These are phyloP conservation scores for Drosophila erecta DNA, from an alignment of 1,140 invertebrate genomes.

Conservation along the genomic window DNA sequence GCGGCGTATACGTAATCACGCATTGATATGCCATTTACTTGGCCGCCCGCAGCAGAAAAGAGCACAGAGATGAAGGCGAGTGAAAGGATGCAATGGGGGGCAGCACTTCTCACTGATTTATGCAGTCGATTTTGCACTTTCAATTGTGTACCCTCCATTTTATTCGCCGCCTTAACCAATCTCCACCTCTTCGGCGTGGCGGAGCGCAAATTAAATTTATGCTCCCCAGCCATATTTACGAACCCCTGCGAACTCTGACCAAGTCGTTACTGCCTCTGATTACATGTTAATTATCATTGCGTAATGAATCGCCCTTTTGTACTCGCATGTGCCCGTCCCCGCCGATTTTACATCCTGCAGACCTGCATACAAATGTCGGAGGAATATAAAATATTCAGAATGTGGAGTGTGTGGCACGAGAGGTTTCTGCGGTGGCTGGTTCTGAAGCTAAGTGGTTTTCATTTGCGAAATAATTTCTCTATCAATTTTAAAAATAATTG, in stretches of 20 bases:
- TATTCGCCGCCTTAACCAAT: constrained; percentile 48
- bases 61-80: neutral
- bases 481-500: constrained; percentile 39
- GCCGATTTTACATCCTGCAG: constrained; percentile 17
- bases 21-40: constrained; percentile 79
- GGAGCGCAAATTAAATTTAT: constrained; percentile 61
- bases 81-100: neutral
- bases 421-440: constrained; percentile 18
- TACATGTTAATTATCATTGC: constrained; percentile 79
- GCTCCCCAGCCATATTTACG: constrained; percentile 51
- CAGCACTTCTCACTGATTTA: constrained; percentile 60
- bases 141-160: constrained; percentile 53
- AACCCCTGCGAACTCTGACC: constrained; percentile 14
- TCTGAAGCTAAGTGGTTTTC: constrained; percentile 13
- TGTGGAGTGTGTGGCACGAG: constrained; percentile 3
- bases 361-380: constrained; percentile 31
- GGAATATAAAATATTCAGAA: constrained; percentile 43
- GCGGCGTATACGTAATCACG: constrained; percentile 79
- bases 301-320: constrained; percentile 73
- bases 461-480: constrained; percentile 14
- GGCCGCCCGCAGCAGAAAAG: constrained; percentile 40
- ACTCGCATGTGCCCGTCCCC: constrained; percentile 9
- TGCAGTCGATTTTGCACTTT: constrained; percentile 70
- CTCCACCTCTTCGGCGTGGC: neutral
- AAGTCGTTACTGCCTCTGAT: constrained; percentile 72